Evolutionary conservation across 2,888 invertebrate genomes (phyloP), one percentile per base, ranked within the genome.

Genomic region (Tipula vernalis): DNA sequence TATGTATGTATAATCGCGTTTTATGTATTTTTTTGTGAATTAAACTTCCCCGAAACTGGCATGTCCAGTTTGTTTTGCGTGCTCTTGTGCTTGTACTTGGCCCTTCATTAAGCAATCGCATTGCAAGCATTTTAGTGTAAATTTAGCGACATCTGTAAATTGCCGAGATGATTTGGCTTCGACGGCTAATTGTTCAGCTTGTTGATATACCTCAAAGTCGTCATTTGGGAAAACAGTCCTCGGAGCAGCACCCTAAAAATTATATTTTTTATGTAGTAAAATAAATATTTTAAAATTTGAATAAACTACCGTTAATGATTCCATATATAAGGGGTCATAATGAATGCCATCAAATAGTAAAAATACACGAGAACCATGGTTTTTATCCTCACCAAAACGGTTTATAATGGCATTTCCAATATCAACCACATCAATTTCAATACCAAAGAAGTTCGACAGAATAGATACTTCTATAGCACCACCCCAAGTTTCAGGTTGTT

Each of bases 321-420:
- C 98, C 92, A 98, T 93, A 90, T 96, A 96, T 12, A 99, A 92
- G 0, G 98, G 98, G 92, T 99, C 99, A 90, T 99, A 99, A 91
- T 99, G 99, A 86, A 98, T 97, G 18, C 98, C 98, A 91, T 98
- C 98, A 90, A 98, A 99, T 86, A 98, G 93, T 5, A 99, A 92
- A 90, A 98, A 96, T 3, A 98, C 97, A 89, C 98, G 92, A 87
- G 96, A 94, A 1, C 95, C 93, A 90, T 96, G 98, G 89, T 95
- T 94, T 90, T 96, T 95, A 91, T 98, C 98, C 91, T 98, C 98
- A 0, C 98, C 98, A 91, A 98, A 98, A 89, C 97, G 94, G 91
- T 98, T 98, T 87, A 98, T 96, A 87, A 97, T 96, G 83, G 95
- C 96, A 91, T 97, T 97, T 88, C 97, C 94, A 86, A 97, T 97